Percentiles rank a stretch among this genome's conserved stretches.
phyloP scores from a whole-genome alignment of 2,113 vertebrate species.

The Eidolon helvum region DNA sequence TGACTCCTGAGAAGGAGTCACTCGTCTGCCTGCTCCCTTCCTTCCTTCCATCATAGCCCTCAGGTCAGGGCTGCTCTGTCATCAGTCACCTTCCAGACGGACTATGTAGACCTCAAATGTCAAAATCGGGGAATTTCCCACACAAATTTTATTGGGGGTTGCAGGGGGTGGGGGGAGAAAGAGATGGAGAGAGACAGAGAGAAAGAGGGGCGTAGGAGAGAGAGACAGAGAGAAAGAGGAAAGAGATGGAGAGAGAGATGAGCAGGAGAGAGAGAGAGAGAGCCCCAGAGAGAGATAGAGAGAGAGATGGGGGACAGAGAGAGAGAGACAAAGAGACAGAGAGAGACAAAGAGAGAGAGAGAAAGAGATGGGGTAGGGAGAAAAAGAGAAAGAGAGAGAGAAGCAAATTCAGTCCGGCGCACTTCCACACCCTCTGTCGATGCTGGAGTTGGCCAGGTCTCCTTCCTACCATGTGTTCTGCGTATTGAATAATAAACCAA shows the following conservation, averaged over 20 bases:
- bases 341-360: too few species aligned
- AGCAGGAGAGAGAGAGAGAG: background rate
- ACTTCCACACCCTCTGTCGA: background rate
- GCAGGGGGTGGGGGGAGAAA: background rate
- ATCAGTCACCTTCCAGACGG: conserved; percentile 19
- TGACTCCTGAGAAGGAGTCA: background rate
- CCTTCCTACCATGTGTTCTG: background rate
- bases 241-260: too few species aligned
- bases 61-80: background rate
- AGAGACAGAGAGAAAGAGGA: too few species aligned
- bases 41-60: background rate
- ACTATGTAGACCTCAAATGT: background rate
- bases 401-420: background rate
- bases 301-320: too few species aligned
- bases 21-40: rapidly evolving
- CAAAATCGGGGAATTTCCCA: background rate
- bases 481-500: background rate
- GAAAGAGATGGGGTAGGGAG: too few species aligned
- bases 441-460: background rate
- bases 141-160: background rate
- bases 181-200: background rate
- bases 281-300: too few species aligned
- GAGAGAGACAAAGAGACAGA: too few species aligned
- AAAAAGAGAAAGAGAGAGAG: background rate
- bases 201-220: too few species aligned